These are phyloP conservation scores for Diprion similis DNA, from an alignment of 1,140 invertebrate genomes.

Conservation along the genomic window DNA sequence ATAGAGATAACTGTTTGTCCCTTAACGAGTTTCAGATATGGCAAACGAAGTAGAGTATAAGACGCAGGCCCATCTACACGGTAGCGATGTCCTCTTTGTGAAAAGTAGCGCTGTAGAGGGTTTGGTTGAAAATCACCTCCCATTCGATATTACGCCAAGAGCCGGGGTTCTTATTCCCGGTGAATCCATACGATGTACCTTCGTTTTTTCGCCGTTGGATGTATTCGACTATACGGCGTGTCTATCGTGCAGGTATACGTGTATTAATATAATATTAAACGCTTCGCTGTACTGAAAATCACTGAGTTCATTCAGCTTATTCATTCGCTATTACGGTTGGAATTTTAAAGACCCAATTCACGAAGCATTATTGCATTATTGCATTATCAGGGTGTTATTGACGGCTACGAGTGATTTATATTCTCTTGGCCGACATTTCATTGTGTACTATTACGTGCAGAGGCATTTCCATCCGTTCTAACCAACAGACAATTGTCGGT, in stretches of 20 bases:
- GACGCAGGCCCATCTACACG: too few species aligned
- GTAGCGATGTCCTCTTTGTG: slow-evolving; percentile 20
- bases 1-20: too few species aligned
- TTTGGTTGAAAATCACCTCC: slow-evolving; percentile 12
- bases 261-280: background rate
- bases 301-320: too few species aligned
- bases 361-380: too few species aligned
- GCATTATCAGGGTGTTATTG: slow-evolving; percentile 13
- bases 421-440: too few species aligned
- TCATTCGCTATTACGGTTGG: too few species aligned
- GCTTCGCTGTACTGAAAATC: background rate
- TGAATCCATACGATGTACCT: slow-evolving; percentile 30
- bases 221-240: slow-evolving; percentile 46
- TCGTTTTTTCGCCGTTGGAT: slow-evolving; percentile 47
- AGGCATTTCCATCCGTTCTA: too few species aligned
- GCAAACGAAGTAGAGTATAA: too few species aligned
- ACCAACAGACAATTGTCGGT: too few species aligned
- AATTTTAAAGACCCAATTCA: too few species aligned
- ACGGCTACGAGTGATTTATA: background rate
- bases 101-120: slow-evolving; percentile 24
- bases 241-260: slow-evolving; percentile 41
- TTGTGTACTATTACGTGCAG: too few species aligned
- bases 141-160: slow-evolving; percentile 45
- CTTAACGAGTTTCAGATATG: too few species aligned
- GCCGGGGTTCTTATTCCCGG: slow-evolving; percentile 37